Percentiles rank a stretch among this genome's conserved stretches.
Evolutionary conservation across 2,888 invertebrate genomes (phyloP).

Genomic region (Axea sp.): DNA sequence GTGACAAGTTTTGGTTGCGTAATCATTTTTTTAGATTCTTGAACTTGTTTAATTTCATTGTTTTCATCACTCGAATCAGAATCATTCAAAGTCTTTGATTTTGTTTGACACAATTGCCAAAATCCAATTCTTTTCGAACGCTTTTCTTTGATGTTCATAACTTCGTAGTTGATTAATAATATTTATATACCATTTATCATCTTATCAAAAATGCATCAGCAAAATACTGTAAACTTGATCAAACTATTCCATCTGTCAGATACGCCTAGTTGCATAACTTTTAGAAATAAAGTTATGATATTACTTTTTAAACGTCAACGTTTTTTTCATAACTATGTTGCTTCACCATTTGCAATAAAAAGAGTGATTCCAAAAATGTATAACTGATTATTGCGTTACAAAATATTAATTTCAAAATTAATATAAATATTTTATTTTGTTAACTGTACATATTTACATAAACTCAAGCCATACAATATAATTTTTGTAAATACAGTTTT

Average conservation of each 20-base stretch:
- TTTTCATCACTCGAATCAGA: slow-evolving; percentile 44
- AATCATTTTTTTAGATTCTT: neutral
- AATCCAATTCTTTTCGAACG: slow-evolving; percentile 1
- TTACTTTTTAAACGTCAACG: too few species aligned
- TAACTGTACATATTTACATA: too few species aligned
- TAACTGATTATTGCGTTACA: too few species aligned
- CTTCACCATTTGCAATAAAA: too few species aligned
- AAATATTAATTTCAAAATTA: too few species aligned
- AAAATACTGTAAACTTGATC: neutral
- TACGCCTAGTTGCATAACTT: slow-evolving; percentile 4
- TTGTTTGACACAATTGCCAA: slow-evolving; percentile 12
- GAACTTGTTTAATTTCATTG: neutral
- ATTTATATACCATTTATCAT: neutral
- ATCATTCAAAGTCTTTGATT: slow-evolving; percentile 45
- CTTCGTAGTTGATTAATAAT: neutral
- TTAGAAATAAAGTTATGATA: neutral
- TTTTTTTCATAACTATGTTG: too few species aligned
- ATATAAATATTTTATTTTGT: too few species aligned
- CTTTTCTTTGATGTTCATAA: slow-evolving; percentile 22
- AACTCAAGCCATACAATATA: too few species aligned
- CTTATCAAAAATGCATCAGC: neutral
- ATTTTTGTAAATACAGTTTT: too few species aligned
- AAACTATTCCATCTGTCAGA: neutral
- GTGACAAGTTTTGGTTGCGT: neutral
- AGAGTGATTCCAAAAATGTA: too few species aligned